These are phyloP conservation scores for Atta colombica DNA, from an alignment of 1,140 invertebrate species.

Conservation along the genomic window DNA sequence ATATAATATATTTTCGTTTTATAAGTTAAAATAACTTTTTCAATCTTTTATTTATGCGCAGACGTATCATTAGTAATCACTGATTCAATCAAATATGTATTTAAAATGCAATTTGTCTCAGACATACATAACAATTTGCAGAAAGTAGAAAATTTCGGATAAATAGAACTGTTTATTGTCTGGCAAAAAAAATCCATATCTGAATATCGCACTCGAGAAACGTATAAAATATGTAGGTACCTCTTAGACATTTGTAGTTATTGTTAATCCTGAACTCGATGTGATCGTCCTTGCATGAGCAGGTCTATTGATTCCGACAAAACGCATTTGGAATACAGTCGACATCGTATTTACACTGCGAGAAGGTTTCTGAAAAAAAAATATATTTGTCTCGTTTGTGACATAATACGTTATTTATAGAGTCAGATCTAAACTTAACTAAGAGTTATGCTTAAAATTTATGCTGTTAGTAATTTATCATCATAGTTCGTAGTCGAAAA, in stretches of 20 bases:
- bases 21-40: no score
- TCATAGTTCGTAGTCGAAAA: neutral
- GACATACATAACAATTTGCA: no score
- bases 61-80: no score
- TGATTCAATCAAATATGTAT: no score
- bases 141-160: no score
- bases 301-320: conserved; percentile 75
- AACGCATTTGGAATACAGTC: conserved; percentile 80
- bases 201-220: neutral
- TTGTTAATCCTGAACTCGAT: conserved; percentile 76
- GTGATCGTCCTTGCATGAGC: conserved; percentile 75
- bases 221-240: conserved; percentile 61
- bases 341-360: conserved; percentile 74
- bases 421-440: neutral
- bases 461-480: neutral
- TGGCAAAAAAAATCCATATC: no score
- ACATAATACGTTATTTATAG: neutral
- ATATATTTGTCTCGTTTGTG: neutral
- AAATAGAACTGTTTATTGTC: no score
- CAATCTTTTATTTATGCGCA: no score
- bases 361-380: conserved; percentile 75
- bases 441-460: neutral
- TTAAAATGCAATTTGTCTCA: no score
- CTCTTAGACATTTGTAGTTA: conserved; percentile 75
- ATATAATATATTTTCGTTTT: no score